Percentiles rank a stretch among this genome's conserved stretches.
phyloP scores from a whole-genome alignment of 1,140 invertebrate species.

The Geopemphigus sp. region DNA sequence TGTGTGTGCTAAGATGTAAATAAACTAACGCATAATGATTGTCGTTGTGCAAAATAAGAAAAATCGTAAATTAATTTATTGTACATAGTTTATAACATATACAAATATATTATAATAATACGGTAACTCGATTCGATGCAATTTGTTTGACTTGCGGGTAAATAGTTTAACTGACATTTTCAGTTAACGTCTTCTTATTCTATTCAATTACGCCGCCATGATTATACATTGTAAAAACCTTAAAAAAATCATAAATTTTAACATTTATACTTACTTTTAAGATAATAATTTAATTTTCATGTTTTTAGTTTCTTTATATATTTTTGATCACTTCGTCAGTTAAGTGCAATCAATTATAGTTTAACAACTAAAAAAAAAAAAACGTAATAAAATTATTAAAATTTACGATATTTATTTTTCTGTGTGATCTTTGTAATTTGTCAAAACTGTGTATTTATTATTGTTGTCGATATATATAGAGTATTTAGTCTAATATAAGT shows the following conservation, averaged over 20 bases:
- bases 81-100: slow-evolving; percentile 21
- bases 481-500: neutral
- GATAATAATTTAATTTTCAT: neutral
- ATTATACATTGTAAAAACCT: neutral
- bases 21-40: slow-evolving; percentile 25
- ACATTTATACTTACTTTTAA: neutral
- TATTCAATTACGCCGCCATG: neutral
- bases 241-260: neutral
- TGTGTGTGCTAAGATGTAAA: slow-evolving; percentile 45
- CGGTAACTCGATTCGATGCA: neutral
- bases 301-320: neutral
- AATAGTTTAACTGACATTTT: slow-evolving; percentile 12
- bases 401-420: neutral
- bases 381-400: slow-evolving; percentile 17
- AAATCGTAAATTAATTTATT: slow-evolving; percentile 23
- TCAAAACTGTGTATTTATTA: neutral
- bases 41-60: slow-evolving; percentile 1
- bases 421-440: neutral
- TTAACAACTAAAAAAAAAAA: neutral
- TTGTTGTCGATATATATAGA: neutral
- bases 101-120: slow-evolving; percentile 11
- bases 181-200: slow-evolving; percentile 14
- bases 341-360: neutral
- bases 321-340: neutral
- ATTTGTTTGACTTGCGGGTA: neutral